Conservation (phyloP, 2,888 invertebrate genomes). For the Agonum fuliginosum region DNA sequence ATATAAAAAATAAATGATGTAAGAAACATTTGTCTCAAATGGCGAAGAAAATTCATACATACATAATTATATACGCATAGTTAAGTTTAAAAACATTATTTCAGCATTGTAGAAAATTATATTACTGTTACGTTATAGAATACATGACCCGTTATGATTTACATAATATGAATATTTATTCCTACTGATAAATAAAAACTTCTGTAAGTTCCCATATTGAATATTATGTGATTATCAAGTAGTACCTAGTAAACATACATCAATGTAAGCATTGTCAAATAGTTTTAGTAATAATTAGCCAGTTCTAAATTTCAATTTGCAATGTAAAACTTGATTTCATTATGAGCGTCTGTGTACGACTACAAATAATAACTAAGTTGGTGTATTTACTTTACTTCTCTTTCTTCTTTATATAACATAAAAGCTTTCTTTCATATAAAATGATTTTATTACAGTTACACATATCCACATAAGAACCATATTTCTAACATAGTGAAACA, state of each 20-base stretch:
- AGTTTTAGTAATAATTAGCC: too few species aligned
- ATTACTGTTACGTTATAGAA: neutral
- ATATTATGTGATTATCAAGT: too few species aligned
- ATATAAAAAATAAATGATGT: conserved; percentile 27
- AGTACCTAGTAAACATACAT: too few species aligned
- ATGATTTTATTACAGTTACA: conserved; percentile 6
- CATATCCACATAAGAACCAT: neutral
- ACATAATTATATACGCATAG: neutral
- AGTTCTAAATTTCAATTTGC: too few species aligned
- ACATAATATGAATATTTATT: neutral
- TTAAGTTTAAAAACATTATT: too few species aligned
- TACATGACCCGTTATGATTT: neutral
- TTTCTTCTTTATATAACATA: conserved; percentile 12
- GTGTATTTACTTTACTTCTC: conserved; percentile 11
- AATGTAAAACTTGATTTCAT: too few species aligned
- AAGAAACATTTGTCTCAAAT: conserved; percentile 5
- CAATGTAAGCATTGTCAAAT: too few species aligned
- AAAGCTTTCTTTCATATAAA: conserved; percentile 22
- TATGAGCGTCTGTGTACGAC: neutral
- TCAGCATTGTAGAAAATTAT: neutral
- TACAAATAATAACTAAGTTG: conserved; percentile 2
- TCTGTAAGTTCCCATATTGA: neutral
- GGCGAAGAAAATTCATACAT: neutral
- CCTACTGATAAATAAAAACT: neutral
- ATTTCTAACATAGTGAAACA: too few species aligned